Evolutionary conservation across 1,140 invertebrate species (phyloP).

Genomic region (Dinoponera quadriceps): DNA sequence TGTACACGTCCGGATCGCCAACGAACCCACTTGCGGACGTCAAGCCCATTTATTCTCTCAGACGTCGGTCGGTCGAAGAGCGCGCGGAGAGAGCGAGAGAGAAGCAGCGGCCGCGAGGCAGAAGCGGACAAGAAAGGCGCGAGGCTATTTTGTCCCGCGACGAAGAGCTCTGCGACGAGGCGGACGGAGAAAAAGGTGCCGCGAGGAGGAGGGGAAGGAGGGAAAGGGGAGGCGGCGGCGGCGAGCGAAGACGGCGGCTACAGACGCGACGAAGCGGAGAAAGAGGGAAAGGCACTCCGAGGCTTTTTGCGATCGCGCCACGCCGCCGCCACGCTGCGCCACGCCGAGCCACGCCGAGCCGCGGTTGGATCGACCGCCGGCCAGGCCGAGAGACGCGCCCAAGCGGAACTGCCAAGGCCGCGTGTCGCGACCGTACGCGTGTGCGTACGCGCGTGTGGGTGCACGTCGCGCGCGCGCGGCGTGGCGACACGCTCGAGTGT

Average conservation of each 20-base stretch:
- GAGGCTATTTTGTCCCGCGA: conserved; percentile 79
- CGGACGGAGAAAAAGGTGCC: conserved; percentile 34
- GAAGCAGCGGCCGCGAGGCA: conserved; percentile 33
- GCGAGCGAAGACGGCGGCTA: conserved; percentile 41
- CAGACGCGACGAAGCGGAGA: conserved; percentile 25
- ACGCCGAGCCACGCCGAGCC: conserved; percentile 23
- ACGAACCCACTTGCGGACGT: conserved; percentile 63
- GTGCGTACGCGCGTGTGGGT: neutral
- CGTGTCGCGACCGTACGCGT: conserved; percentile 40
- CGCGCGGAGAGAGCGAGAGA: conserved; percentile 58
- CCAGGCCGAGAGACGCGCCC: conserved; percentile 65
- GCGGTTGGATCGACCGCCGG: conserved; percentile 47
- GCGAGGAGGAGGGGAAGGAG: conserved; percentile 28
- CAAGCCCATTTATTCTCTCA: conserved; percentile 68
- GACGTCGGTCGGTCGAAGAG: conserved; percentile 65
- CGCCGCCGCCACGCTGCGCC: conserved; percentile 21
- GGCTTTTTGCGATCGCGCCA: conserved; percentile 50
- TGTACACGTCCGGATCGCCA: conserved; percentile 56
- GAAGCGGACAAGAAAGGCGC: conserved; percentile 68
- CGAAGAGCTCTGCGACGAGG: conserved; percentile 57
- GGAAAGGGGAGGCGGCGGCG: conserved; percentile 12
- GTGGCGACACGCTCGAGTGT: conserved; percentile 62
- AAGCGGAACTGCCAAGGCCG: conserved; percentile 77
- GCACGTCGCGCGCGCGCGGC: conserved; percentile 33
- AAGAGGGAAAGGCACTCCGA: conserved; percentile 42